Conservation (phyloP, 2,797 vertebrate species). For the Menidia menidia region DNA sequence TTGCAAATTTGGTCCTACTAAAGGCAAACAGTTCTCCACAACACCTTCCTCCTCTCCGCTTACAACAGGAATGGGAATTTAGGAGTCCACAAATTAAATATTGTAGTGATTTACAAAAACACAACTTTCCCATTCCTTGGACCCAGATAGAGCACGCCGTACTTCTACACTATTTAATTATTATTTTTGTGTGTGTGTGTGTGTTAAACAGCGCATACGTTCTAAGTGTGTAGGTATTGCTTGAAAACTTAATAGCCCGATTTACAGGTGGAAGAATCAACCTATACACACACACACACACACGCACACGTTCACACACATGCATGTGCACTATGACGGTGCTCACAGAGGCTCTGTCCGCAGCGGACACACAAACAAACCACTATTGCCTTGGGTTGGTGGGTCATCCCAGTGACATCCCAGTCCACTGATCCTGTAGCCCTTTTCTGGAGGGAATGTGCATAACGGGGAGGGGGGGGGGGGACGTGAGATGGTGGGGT, state of each 20-base stretch:
- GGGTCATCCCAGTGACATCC: constrained; percentile 40
- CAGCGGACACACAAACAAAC: constrained; percentile 55
- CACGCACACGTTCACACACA: constrained; percentile 24
- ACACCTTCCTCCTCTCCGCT: constrained; percentile 32
- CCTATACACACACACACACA: constrained; percentile 18
- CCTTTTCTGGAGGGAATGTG: constrained; percentile 70
- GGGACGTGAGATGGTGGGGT: constrained; percentile 42
- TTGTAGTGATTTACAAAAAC: constrained; percentile 31
- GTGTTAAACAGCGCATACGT: constrained; percentile 49
- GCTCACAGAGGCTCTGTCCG: constrained; percentile 59
- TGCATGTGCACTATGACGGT: constrained; percentile 49
- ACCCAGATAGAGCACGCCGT: constrained; percentile 66
- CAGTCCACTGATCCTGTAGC: constrained; percentile 70
- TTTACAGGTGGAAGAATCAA: constrained; percentile 49
- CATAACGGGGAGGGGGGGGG: constrained; percentile 31
- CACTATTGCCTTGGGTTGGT: constrained; percentile 62
- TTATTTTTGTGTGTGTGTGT: not conserved
- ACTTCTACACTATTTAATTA: constrained; percentile 44
- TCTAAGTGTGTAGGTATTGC: constrained; percentile 71
- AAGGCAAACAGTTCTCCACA: constrained; percentile 59
- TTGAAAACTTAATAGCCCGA: constrained; percentile 64
- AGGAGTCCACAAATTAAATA: constrained; percentile 55
- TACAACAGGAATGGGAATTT: constrained; percentile 49
- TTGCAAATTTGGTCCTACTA: constrained; percentile 66
- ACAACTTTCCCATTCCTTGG: constrained; percentile 48